Evolutionary conservation across 2,113 vertebrate genomes (phyloP), one percentile per base, ranked within the genome.

Genomic region (Chloebia gouldiae): DNA sequence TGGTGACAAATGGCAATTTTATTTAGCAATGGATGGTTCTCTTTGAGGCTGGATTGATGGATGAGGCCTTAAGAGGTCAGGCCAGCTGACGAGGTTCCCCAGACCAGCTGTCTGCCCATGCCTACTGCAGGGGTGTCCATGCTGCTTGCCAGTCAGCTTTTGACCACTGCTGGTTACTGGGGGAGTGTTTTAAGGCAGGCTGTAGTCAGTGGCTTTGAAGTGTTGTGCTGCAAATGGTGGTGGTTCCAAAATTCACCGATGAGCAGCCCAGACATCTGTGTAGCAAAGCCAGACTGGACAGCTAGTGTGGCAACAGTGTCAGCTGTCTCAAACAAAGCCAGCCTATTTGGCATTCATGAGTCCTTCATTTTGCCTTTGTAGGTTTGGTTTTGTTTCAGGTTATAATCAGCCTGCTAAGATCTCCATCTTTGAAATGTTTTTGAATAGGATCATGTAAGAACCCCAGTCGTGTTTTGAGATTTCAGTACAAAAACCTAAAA

Each of bases 1-100:
- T 90, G 42, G 50, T 88, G 59, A 90, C 75, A 95, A 94, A 90
- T 80, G 45, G 27, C 59, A 82, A 42, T 83, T 90, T 72, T 77
- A 57, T 77, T 86, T 77, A 82, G 63, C 64, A 73, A 7, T 59
- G 21, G 63, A 18, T 72, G 37, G 8, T 72, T 85, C 31, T 68
- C 22, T 95, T 89, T 81, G 81, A 85, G 60, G n/a, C 27, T 66
- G 19, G 9, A 81, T 66, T 90, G 91, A 81, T 90, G 80, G 64
- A 83, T 92, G 82, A 86, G 57, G 54, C 50, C 33, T 11, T 35
- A 31, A 73, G 68, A 90, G 64, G 33, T 66, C 70, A 23, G 79
- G 45, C 59, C 3, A 4, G 71, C 79, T 94, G 93, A 92, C 50
- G 50, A 37, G 63, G 71, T 86, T 83, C 47, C 25, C 54, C 79